Evolutionary conservation across 2,797 vertebrate genomes (phyloP).

Genomic region (Lacerta viridis): DNA sequence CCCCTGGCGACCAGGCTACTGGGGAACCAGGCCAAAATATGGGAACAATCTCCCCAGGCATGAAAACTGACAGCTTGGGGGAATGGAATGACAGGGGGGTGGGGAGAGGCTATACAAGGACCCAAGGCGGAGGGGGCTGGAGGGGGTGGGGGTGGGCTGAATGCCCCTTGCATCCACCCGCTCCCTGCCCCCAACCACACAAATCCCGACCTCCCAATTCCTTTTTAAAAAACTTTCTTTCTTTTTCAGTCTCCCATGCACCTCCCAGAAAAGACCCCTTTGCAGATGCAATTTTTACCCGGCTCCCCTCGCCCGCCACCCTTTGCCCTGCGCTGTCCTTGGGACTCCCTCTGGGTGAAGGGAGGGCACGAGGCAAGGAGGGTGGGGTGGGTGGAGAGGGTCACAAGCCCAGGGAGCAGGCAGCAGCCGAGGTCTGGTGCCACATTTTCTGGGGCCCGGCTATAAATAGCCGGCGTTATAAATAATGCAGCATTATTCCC

Average conservation of each 20-base stretch:
- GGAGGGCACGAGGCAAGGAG: neutral
- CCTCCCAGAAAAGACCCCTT: neutral
- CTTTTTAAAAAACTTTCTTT: neutral
- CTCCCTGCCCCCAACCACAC: no score
- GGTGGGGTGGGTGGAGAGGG: neutral
- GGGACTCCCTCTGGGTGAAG: neutral
- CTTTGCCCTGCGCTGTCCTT: slow-evolving; percentile 8
- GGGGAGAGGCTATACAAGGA: neutral
- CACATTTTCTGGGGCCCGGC: slow-evolving; percentile 38
- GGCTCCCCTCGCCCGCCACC: neutral
- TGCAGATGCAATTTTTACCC: neutral
- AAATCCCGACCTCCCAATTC: neutral
- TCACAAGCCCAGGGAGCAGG: neutral
- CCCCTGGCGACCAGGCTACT: slow-evolving; percentile 36
- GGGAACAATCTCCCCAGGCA: slow-evolving; percentile 36
- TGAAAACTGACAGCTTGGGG: slow-evolving; percentile 15
- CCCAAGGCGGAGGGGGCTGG: neutral
- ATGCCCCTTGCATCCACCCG: neutral
- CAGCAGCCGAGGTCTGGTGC: slow-evolving; percentile 28
- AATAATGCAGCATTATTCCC: slow-evolving; percentile 61
- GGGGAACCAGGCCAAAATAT: slow-evolving; percentile 43
- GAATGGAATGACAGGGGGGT: slow-evolving; percentile 30
- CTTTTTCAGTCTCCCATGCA: neutral
- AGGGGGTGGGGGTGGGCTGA: neutral
- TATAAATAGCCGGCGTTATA: slow-evolving; percentile 62